Evolutionary conservation across 2,888 invertebrate species (phyloP), one percentile per base, ranked within the genome.

Genomic region (Congeria kusceri): DNA sequence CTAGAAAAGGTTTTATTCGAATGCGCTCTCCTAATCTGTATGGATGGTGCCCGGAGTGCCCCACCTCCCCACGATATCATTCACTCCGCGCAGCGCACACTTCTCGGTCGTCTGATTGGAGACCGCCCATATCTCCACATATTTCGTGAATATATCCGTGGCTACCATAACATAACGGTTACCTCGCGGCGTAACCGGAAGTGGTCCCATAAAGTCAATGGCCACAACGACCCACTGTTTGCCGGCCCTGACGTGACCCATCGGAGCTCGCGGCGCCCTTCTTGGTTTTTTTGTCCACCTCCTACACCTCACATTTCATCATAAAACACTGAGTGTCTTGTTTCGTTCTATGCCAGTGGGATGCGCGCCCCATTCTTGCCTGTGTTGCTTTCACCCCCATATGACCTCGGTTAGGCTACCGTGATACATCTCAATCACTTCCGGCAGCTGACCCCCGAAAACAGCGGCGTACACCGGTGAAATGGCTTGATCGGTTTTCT

Each of bases 161-260:
- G 49, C 15, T 7, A 64, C 39, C 9, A 64, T 3, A 1, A 64
- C 27, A 20, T 49, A 64, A 5, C 47, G 5, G 20, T 46, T 47
- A 27, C 64, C 49, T 3, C 49, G 23, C 7, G 1, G n/a, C n/a
- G 64, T 64, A 5, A 25, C 28, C 11, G 64, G 64, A 18, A 64
- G 27, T 25, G 64, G 64, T 4, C 49, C 64, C 7, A 47, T 15
- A 27, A 27, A 64, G n/a, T 64, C 49, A 27, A 28, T 64, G n/a
- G 47, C 49, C 20, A 64, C 15, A 9, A 71, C 56, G 28, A 76
- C 76, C 23, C 49, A 13, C 18, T 71, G 74, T 11, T 61, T 57
- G n/a, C 80, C 80, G 11, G 64, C 39, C 20, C 11, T 3, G 49
- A 81, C 47, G 9, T 32, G 32, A 7, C 32, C 32, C 4, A 32